phyloP scores from a whole-genome alignment of 2,888 invertebrate genomes.

The Acanthosoma haemorrhoidale region DNA sequence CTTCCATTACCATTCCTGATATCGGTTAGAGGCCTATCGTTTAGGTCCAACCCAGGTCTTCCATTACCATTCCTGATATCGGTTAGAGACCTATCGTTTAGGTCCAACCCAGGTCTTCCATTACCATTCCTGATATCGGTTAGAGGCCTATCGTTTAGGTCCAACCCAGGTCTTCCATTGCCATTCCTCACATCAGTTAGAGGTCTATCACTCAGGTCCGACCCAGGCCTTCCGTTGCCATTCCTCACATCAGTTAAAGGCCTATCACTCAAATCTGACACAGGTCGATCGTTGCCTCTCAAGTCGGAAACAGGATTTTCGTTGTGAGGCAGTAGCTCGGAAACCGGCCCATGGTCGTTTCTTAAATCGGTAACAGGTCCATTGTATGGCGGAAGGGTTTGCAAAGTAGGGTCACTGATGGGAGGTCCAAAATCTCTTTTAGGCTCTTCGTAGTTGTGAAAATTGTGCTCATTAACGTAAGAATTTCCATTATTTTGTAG shows the following conservation, averaged over 20 bases:
- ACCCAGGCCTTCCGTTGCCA: neutral
- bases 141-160: neutral
- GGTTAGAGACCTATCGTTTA: neutral
- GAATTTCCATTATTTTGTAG: neutral
- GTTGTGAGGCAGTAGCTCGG: neutral
- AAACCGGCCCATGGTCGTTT: neutral
- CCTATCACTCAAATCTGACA: neutral
- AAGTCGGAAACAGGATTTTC: neutral
- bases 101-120: neutral
- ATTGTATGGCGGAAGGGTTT: neutral
- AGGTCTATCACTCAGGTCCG: neutral
- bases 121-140: neutral
- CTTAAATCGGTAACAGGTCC: neutral
- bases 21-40: neutral
- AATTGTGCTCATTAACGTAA: neutral
- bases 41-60: neutral
- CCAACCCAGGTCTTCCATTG: neutral
- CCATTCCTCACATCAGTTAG: neutral
- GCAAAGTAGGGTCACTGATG: neutral
- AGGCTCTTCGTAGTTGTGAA: neutral
- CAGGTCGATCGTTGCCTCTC: neutral
- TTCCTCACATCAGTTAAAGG: neutral
- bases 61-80: neutral
- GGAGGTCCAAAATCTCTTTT: slow-evolving; percentile 3
- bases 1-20: neutral